Evolutionary conservation across 2,113 vertebrate species (phyloP), one percentile per base, ranked within the genome.

Genomic region (Pterocles gutturalis): DNA sequence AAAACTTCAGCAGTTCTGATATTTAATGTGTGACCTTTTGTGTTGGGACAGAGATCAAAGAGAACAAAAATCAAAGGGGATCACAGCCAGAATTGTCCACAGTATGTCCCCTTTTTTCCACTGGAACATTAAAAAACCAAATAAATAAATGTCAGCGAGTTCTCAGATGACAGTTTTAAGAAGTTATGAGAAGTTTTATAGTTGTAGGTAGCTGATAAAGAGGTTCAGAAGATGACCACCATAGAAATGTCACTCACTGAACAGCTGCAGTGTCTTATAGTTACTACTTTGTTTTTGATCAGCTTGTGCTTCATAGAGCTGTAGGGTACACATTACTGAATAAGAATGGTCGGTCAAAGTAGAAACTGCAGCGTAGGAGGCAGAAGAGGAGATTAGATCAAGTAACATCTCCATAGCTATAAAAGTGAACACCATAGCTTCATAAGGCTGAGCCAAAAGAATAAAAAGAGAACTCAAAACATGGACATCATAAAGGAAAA

Each of bases 401-500:
- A 78, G 58, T 81, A 93, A 83, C 60, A 93, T 93, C 93, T 96
- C 76, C 75, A 92, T 43, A 90, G 67, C 66, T 77, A 28, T 85
- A 71, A 71, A 92, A 92, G 16, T 11, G 11, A 57, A 55, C 13
- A 16, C 31, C 25, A 9, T 55, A 34, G 41, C 60, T 86, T 88
- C 89, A 26, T 51, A 69, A 72, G 43, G 33, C 55, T 83, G 55
- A 94, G 55, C 49, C 58, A 73, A 85, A 91, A 64, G 48, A 69
- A 55, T 45, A 57, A 78, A 83, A 86, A 19, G 31, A 82, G 13
- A 29, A 71, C 33, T 89, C 11, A 43, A 88, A 81, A 38, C 18
- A 55, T 2, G 22, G 36, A 38, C 66, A 70, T 15, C 26, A 34
- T 7, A 28, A 12, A 41, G 26, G 29, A 29, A 57, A 28, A 34